A percentile compares a stretch with the other conserved stretches of the same genome.
phyloP scores from a whole-genome alignment of 2,888 invertebrate species.

The Ectemnius continuus region DNA sequence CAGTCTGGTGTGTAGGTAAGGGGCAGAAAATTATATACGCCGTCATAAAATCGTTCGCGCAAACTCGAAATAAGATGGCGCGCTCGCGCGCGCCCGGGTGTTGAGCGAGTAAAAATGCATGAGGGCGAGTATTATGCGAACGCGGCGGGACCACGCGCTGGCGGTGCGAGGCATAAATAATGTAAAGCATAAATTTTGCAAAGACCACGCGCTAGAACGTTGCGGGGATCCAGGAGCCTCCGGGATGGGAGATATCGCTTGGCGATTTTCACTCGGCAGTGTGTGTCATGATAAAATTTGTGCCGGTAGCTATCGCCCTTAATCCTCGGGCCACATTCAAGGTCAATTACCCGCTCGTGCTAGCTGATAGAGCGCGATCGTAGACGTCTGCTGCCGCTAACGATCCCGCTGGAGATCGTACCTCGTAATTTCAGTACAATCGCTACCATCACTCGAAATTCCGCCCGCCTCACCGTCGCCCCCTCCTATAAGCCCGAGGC shows the following conservation, averaged over 20 bases:
- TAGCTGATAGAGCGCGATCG: conserved; percentile 21
- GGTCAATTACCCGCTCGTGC: conserved; percentile 31
- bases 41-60: conserved; percentile 2
- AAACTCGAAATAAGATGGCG: not conserved
- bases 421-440: conserved; percentile 57
- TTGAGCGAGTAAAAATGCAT: not conserved
- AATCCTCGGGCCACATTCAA: conserved; percentile 28
- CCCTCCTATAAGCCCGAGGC: too few relatives aligned
- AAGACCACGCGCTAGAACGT: not conserved
- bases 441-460: conserved; percentile 59
- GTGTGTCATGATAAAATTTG: not conserved
- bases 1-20: not conserved
- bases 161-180: conserved; percentile 9
- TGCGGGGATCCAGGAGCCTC: too few relatives aligned
- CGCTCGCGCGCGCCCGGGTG: too few relatives aligned
- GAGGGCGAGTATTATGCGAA: conserved; percentile 5
- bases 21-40: not conserved
- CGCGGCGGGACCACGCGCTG: not conserved
- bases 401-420: conserved; percentile 43
- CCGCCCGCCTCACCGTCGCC: conserved; percentile 3
- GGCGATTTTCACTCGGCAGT: not conserved
- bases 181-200: conserved; percentile 7
- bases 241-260: too few relatives aligned
- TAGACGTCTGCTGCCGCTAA: conserved; percentile 38
- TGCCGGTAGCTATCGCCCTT: not conserved